Percentiles rank a stretch among this genome's conserved stretches.
Evolutionary conservation across 2,113 vertebrate species (phyloP).

Genomic region (Xerus inauris): DNA sequence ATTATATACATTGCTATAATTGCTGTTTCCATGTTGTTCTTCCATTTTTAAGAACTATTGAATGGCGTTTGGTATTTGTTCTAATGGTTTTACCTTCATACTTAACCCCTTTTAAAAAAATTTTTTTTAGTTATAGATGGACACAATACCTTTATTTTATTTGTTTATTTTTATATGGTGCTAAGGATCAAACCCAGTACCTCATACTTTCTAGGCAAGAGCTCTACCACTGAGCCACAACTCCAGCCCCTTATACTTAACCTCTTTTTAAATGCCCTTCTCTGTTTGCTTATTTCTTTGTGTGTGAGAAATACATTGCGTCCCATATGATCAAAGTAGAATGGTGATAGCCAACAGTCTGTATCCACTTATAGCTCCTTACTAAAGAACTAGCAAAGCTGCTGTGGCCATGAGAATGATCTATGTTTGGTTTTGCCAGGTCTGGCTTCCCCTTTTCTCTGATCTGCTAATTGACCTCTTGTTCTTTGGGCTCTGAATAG

Average conservation of each 20-base stretch:
- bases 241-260: too few species aligned
- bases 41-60: slow-evolving; percentile 1
- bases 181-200: too few species aligned
- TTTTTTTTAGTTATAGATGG: background rate
- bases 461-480: background rate
- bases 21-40: slow-evolving; percentile 20
- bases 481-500: background rate
- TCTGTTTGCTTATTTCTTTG: slow-evolving; percentile 7
- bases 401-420: background rate
- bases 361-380: background rate
- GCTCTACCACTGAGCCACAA: too few species aligned
- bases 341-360: background rate
- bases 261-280: slow-evolving; percentile 10
- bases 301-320: background rate
- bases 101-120: too few species aligned
- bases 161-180: too few species aligned
- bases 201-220: too few species aligned
- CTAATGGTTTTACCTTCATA: slow-evolving; percentile 35
- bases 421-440: background rate
- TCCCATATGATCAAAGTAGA: background rate
- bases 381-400: background rate
- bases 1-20: slow-evolving; percentile 8
- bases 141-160: too few species aligned
- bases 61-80: background rate
- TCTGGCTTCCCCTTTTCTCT: background rate